Conservation (phyloP, 2,888 invertebrate genomes). For the Parelbella ahira region DNA sequence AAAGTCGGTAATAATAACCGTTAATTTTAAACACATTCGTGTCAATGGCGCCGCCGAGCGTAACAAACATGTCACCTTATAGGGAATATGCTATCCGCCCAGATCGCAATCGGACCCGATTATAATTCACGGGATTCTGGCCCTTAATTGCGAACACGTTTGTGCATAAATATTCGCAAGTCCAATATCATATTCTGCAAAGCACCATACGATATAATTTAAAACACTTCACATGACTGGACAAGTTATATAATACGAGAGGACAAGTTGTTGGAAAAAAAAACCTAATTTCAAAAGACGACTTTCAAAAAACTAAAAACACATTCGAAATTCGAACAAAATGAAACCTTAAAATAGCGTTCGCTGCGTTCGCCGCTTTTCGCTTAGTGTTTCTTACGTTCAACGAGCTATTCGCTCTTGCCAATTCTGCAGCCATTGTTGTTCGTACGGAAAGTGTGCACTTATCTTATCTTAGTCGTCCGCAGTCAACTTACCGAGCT, state of each 20-base stretch:
- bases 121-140: constrained; percentile 1
- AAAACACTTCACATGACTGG: constrained; percentile 6
- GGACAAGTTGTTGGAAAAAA: constrained; percentile 17
- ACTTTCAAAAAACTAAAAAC: constrained; percentile 20
- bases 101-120: too few relatives aligned
- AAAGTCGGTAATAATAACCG: constrained; percentile 18
- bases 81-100: constrained; percentile 9
- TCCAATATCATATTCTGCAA: neutral
- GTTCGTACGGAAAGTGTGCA: too few relatives aligned
- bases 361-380: constrained; percentile 9
- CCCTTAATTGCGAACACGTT: neutral
- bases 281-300: constrained; percentile 13
- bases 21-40: constrained; percentile 36
- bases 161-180: neutral
- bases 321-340: too few relatives aligned
- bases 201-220: constrained; percentile 5
- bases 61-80: constrained; percentile 20
- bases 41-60: constrained; percentile 38
- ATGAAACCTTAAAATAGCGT: constrained; percentile 21
- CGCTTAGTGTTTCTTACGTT: too few relatives aligned
- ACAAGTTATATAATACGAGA: constrained; percentile 5
- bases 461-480: too few relatives aligned
- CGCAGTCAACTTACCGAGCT: too few relatives aligned
- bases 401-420: too few relatives aligned
- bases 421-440: too few relatives aligned